phyloP scores from a whole-genome alignment of 92 coral and sea anemone genomes.

The Porites divaricata region DNA sequence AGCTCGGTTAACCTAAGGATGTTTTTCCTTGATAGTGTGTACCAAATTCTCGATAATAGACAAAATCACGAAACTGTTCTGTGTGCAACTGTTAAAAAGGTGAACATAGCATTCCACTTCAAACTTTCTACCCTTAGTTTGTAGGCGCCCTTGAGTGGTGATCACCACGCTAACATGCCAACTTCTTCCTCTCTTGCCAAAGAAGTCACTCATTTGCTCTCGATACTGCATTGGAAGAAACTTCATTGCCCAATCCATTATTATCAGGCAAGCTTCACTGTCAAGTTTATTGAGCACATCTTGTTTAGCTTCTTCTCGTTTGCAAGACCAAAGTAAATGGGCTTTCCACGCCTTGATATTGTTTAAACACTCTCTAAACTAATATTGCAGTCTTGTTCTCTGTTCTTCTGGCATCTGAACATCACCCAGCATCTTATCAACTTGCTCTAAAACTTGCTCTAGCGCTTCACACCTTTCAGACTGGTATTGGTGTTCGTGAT shows the following conservation, averaged over 20 bases:
- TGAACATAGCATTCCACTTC: constrained; percentile 60
- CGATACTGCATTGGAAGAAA: constrained; percentile 47
- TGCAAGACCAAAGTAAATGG: constrained; percentile 37
- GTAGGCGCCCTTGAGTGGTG: too few species aligned
- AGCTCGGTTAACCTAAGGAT: constrained; percentile 24
- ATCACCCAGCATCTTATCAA: too few species aligned
- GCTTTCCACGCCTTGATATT: constrained; percentile 49
- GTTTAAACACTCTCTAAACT: too few species aligned
- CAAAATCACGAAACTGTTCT: constrained; percentile 44
- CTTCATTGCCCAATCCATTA: constrained; percentile 71
- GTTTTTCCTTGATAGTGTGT: constrained; percentile 31
- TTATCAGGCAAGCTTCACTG: constrained; percentile 32
- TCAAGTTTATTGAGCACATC: constrained; percentile 37
- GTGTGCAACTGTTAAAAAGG: constrained; percentile 36
- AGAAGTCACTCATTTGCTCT: constrained; percentile 50
- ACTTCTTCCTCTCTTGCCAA: constrained; percentile 53
- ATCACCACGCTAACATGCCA: constrained; percentile 66
- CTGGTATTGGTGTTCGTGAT: too few species aligned
- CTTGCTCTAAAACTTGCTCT: too few species aligned
- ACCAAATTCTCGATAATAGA: constrained; percentile 53
- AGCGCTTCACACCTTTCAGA: neutral
- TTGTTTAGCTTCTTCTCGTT: constrained; percentile 51
- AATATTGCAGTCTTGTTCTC: too few species aligned
- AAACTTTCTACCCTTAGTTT: too few species aligned
- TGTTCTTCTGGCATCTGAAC: too few species aligned